Conservation (phyloP, 2,113 vertebrate species). For the Anser brachyrhynchus region DNA sequence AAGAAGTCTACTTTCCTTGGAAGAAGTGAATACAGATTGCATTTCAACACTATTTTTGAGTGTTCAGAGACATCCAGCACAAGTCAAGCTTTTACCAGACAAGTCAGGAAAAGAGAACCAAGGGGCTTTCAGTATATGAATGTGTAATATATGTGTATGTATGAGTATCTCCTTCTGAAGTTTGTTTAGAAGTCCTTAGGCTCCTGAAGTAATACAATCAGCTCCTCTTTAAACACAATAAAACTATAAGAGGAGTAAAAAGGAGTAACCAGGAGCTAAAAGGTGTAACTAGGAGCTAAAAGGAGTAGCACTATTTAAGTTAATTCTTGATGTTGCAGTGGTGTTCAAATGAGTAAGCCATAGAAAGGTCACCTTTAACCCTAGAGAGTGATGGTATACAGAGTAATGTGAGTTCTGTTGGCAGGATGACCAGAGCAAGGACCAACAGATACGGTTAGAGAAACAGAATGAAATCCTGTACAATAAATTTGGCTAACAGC, state of each 20-base stretch:
- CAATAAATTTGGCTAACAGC: background rate
- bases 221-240: background rate
- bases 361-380: background rate
- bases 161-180: background rate
- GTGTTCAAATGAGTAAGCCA: background rate
- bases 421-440: background rate
- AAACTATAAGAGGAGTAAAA: background rate
- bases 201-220: background rate
- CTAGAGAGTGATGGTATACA: background rate
- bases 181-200: background rate
- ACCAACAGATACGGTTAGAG: background rate
- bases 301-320: background rate
- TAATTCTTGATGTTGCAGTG: background rate
- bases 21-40: accelerated
- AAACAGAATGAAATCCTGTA: background rate
- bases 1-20: background rate
- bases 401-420: background rate
- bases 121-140: background rate
- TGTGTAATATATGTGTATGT: background rate
- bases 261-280: no score
- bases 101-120: background rate
- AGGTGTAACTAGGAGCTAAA: no score
- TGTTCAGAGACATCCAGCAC: background rate
- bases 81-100: background rate
- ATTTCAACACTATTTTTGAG: background rate